Evolutionary conservation across 2,888 invertebrate genomes (phyloP).

Genomic region (Sphaerophoria rueppellii): DNA sequence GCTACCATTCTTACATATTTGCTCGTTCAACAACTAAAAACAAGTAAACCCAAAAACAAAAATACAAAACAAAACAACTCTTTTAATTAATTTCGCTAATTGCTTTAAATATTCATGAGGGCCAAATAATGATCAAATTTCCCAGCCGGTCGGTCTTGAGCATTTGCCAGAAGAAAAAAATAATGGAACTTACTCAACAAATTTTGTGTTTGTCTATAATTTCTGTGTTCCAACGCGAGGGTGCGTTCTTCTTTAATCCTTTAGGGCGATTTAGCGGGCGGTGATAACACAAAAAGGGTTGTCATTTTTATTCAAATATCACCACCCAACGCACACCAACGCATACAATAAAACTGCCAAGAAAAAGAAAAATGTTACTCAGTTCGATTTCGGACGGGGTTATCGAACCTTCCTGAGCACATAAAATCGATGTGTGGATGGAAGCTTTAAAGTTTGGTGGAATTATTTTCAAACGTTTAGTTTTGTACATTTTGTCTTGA

Average conservation of each 20-base stretch:
- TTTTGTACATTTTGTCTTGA: too few relatives aligned
- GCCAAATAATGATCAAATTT: conserved; percentile 38
- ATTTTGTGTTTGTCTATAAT: background rate
- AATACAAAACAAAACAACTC: conserved; percentile 27
- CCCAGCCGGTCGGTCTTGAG: background rate
- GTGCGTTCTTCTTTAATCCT: conserved; percentile 15
- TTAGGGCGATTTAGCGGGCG: background rate
- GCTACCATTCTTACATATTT: background rate
- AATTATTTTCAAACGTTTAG: background rate
- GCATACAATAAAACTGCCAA: conserved; percentile 1
- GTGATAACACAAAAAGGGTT: conserved; percentile 15
- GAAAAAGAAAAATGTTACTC: conserved; percentile 4
- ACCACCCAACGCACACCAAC: background rate
- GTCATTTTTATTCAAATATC: background rate
- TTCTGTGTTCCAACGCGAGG: background rate
- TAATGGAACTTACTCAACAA: background rate
- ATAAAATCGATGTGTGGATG: conserved; percentile 8
- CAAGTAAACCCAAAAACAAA: background rate
- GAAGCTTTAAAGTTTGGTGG: background rate
- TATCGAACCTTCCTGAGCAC: conserved; percentile 13
- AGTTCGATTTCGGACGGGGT: conserved; percentile 47
- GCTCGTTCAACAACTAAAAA: background rate
- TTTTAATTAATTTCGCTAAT: conserved; percentile 55
- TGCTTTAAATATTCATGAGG: conserved; percentile 59
- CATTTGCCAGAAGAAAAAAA: conserved; percentile 8